Base-by-base conservation (phyloP, 2,888 invertebrate species). In the Chrysolina americana region DNA sequence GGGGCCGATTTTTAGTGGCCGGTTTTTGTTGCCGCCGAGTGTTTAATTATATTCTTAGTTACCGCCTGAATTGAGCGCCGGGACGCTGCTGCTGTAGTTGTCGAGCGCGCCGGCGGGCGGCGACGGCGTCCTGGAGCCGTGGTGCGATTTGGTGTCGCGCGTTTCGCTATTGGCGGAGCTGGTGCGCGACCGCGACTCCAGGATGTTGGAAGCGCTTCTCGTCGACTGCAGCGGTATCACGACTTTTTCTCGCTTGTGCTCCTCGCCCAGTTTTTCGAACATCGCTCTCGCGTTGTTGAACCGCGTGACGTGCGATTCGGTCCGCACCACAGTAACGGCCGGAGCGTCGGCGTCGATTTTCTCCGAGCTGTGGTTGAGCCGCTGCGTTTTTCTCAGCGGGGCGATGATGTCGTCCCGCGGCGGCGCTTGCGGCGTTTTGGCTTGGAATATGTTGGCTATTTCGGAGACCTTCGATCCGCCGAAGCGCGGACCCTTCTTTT, bases 221-320 rank as follows among this genome's bases (percentile, higher is more conserved):
- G 87, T 87, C 28, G 87, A 83, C 78, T 87, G 88, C 64, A 88
- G 76, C 2, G 88, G 87, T 63, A 86, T 81, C 19, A 50, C 68
- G 19, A 28, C 53, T 17, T 28, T 41, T n/a, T 28, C 17, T 59
- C 82, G 78, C 68, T 73, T 70, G 87, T 93, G 92, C 87, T 95
- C 93, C 87, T 94, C 91, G 82, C 96, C 94, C 79, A 97, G 90
- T 86, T 96, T 96, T 87, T 97, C 97, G 87, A 97, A 97, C 72
- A 97, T 90, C 56, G 97, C 97, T 77, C 96, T 91, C 2, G 97
- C 97, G 87, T 95, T 96, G 87, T 97, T 96, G 87, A 97, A 97
- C 17, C 78, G 73, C n/a, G 96, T 94, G 83, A 96, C 92, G 87
- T 96, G 96, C 84, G 96, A 96, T 89, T 96, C 96, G 19, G 96